Conservation (phyloP, 92 coral and sea anemone species). For the Virgularia gustaviana region DNA sequence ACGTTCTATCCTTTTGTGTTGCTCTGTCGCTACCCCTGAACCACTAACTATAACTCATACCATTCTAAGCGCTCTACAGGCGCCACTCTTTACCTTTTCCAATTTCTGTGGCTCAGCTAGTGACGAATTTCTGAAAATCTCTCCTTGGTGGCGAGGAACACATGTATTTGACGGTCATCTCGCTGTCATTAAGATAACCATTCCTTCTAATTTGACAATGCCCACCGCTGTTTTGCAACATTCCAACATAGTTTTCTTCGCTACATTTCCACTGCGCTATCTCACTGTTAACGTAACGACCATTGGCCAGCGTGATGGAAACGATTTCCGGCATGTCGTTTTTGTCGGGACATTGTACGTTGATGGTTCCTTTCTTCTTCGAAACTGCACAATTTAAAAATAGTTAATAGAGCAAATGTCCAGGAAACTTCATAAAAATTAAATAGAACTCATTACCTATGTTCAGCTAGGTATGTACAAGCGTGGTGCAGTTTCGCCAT, state of each 20-base stretch:
- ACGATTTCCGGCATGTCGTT: constrained; percentile 11
- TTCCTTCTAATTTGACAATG: constrained; percentile 20
- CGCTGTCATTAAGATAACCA: background rate
- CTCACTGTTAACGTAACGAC: background rate
- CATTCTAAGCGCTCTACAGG: no score
- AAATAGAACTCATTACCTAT: no score
- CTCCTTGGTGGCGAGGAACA: constrained; percentile 17
- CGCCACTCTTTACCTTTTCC: no score
- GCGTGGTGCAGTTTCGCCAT: no score
- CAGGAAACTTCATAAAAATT: background rate
- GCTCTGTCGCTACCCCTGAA: no score
- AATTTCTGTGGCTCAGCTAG: background rate
- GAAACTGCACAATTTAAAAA: constrained; percentile 3
- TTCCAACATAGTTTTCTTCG: background rate
- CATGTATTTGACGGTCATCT: constrained; percentile 24
- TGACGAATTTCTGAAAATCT: constrained; percentile 6
- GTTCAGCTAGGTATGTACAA: no score
- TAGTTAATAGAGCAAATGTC: no score
- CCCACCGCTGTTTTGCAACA: background rate
- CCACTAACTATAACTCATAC: no score
- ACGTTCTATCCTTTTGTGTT: no score
- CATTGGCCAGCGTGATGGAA: constrained; percentile 7
- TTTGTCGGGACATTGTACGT: constrained; percentile 18
- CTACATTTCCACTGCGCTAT: background rate
- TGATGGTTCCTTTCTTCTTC: constrained; percentile 8